Conservation (phyloP, 2,888 invertebrate genomes). For the Doris montereyensis region DNA sequence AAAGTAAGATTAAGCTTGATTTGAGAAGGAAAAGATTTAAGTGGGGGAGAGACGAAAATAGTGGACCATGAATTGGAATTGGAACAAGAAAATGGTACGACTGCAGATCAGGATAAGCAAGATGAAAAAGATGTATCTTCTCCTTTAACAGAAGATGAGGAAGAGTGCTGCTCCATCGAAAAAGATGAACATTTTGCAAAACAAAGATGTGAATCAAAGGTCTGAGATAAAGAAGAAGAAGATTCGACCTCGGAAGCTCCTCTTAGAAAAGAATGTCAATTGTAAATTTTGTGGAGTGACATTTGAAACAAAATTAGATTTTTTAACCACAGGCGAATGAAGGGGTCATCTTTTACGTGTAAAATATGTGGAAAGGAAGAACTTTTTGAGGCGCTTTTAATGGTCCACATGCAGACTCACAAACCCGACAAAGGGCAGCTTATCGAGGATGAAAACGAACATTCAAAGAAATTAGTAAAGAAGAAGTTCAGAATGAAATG, state of each 20-base stretch:
- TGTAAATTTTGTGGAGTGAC: slow-evolving; percentile 30
- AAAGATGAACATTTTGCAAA: too few relatives aligned
- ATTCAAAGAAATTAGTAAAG: background rate
- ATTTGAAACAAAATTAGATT: slow-evolving; percentile 26
- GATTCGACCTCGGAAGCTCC: slow-evolving; percentile 18
- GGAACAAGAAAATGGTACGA: too few relatives aligned
- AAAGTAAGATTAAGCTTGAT: too few relatives aligned
- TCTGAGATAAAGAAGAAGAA: too few relatives aligned
- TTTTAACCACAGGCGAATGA: slow-evolving; percentile 32
- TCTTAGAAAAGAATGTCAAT: slow-evolving; percentile 16
- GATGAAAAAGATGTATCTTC: too few relatives aligned
- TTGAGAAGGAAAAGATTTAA: too few relatives aligned
- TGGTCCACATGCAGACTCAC: slow-evolving; percentile 41
- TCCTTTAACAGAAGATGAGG: too few relatives aligned
- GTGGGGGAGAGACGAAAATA: too few relatives aligned
- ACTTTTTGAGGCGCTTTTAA: slow-evolving; percentile 36
- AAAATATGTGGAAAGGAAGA: slow-evolving; percentile 37
- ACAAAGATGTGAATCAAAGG: too few relatives aligned
- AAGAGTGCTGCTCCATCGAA: too few relatives aligned
- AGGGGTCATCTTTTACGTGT: slow-evolving; percentile 24
- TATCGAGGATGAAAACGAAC: background rate
- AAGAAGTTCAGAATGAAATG: slow-evolving; percentile 39
- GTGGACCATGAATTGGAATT: too few relatives aligned
- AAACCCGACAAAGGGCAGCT: slow-evolving; percentile 6
- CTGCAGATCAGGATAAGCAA: too few relatives aligned